phyloP scores from a whole-genome alignment of 23 tunicate genomes.

The Trididemnum miniatum region DNA sequence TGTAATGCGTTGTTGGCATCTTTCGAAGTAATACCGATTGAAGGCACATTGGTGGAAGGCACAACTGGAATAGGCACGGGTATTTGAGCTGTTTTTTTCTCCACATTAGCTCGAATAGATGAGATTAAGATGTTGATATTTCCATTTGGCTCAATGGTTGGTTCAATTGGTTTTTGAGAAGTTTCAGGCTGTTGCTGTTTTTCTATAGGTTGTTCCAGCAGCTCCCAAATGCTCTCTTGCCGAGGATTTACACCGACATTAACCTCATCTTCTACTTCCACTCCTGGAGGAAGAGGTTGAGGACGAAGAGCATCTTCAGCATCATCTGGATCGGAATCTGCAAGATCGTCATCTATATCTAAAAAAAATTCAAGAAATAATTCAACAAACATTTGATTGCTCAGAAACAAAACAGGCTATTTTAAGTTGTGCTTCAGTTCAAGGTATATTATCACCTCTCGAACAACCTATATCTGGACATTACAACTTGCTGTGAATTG shows the following conservation, averaged over 20 bases:
- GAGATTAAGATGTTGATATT: neutral
- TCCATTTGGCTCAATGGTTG: neutral
- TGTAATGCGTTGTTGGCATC: neutral
- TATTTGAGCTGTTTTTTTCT: neutral
- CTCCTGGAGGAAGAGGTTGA: neutral
- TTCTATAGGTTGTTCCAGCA: neutral
- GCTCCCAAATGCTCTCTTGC: slow-evolving; percentile 7
- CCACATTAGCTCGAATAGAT: neutral
- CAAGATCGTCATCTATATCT: no score
- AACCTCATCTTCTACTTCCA: neutral
- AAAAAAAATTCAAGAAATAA: no score
- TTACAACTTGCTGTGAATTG: no score
- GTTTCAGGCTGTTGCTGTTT: neutral
- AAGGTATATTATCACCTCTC: no score
- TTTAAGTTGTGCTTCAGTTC: no score
- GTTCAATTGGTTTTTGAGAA: neutral
- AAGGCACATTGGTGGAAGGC: neutral
- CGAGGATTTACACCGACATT: neutral
- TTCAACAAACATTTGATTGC: no score
- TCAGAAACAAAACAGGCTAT: no score
- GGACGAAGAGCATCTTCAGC: no score
- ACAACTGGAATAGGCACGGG: neutral
- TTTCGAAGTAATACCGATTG: neutral
- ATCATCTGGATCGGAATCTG: no score
- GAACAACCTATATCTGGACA: no score